Base-by-base conservation (phyloP, 2,888 invertebrate genomes). In the Lordiphosa fenestrarum region DNA sequence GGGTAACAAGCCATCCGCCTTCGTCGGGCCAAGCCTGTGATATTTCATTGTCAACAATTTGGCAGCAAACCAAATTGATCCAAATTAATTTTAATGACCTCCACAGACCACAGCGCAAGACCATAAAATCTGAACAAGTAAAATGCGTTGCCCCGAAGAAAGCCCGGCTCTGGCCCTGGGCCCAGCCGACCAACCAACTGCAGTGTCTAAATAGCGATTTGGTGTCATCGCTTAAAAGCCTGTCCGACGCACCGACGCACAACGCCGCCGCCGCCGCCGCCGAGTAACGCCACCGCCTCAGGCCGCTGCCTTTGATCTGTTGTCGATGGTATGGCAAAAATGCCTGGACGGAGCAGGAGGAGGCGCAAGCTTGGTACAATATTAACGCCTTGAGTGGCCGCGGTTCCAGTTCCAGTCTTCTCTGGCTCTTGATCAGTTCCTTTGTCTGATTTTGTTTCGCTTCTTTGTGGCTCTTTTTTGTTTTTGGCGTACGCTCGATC, bases 151-250 rank as follows among this genome's bases (percentile, higher is more conserved):
- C 30, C 30, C 9, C 30, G 10, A 30, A 30, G 30, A 30, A 30
- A 30, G 30, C 30, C 30, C 30, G 30, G 47, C 46, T 13, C 42
- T 48, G 25, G 51, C 46, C 21, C 39, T 48, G 25, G 25, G 25
- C 25, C 2, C 25, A 25, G 6, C 7, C 25, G 25, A 25, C 25
- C 25, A 25, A 25, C 25, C 25, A 25, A 25, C 25, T 25, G 51
- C 77, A 81, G 81, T 73, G 81, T 80, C 87, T 87, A 88, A 88
- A 88, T 88, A 88, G 88, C 88, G 85, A 88, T 88, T 88, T 85
- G 88, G 87, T 88, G 88, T 88, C 88, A 85, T 86, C 87, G 84
- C 85, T 86, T 88, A 88, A 88, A 88, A 88, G 88, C 88, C 88
- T 88, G 87, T 85, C 85, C 85, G 59, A 66, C 30, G 30, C 30